A percentile compares a stretch with the other conserved stretches of the same genome.
Conservation (phyloP, 2,888 invertebrate species). For the Crocallis elinguaria region DNA sequence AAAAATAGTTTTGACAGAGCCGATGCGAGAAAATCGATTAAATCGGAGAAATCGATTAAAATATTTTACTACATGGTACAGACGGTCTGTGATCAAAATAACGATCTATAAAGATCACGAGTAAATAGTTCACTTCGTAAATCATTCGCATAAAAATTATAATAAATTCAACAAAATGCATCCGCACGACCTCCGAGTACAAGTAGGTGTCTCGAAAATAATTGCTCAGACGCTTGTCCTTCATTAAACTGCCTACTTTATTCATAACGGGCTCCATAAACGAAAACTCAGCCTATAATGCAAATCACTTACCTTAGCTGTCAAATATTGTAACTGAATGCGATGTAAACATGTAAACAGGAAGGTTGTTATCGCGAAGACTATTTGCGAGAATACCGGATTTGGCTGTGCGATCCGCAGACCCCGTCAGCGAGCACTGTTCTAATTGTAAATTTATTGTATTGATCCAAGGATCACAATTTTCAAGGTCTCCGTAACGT, state of each 20-base stretch:
- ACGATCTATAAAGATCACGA: background rate
- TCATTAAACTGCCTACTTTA: background rate
- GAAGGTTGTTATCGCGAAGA: background rate
- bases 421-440: background rate
- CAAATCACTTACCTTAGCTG: constrained; percentile 13
- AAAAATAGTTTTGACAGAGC: too few relatives aligned
- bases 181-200: background rate
- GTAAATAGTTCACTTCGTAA: background rate
- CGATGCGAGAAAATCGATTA: too few relatives aligned
- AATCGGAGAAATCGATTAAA: background rate
- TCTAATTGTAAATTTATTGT: constrained; percentile 34
- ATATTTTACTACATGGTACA: background rate
- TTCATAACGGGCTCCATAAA: background rate
- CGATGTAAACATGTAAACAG: constrained; percentile 1
- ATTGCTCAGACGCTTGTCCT: background rate
- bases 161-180: background rate
- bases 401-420: background rate
- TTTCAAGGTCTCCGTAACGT: constrained; percentile 36
- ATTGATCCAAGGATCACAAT: constrained; percentile 35
- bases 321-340: constrained; percentile 24
- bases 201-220: too few relatives aligned
- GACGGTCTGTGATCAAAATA: background rate
- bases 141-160: background rate
- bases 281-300: background rate
- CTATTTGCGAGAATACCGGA: background rate